Evolutionary conservation across 2,888 invertebrate genomes (phyloP).

Genomic region (Pheosia tremula): DNA sequence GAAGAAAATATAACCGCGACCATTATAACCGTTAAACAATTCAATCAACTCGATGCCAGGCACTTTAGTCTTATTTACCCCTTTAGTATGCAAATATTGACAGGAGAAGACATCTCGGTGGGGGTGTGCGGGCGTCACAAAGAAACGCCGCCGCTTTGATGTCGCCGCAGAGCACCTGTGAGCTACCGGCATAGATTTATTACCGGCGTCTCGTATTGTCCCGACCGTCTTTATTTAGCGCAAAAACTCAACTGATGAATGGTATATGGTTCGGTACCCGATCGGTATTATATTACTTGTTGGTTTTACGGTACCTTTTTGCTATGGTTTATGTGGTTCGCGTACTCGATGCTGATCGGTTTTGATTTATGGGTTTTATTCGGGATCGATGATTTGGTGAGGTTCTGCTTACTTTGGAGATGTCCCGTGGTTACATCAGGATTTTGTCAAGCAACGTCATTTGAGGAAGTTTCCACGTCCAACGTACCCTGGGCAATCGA

Average conservation of each 20-base stretch:
- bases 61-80: constrained; percentile 48
- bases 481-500: too few species aligned
- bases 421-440: too few species aligned
- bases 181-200: constrained; percentile 9
- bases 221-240: constrained; percentile 5
- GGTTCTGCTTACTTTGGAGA: too few species aligned
- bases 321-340: not conserved
- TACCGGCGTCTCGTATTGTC: constrained; percentile 8
- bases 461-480: too few species aligned
- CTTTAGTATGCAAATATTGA: constrained; percentile 69
- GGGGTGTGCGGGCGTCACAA: constrained; percentile 41
- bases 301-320: constrained; percentile 6
- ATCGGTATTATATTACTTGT: constrained; percentile 9
- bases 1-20: too few species aligned
- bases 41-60: constrained; percentile 48
- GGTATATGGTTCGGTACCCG: not conserved
- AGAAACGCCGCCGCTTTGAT: constrained; percentile 69
- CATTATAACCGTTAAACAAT: constrained; percentile 13
- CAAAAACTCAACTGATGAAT: constrained; percentile 9
- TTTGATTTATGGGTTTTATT: not conserved
- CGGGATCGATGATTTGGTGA: not conserved
- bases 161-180: constrained; percentile 62
- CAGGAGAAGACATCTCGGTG: constrained; percentile 19
- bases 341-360: not conserved
- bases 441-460: too few species aligned